Evolutionary conservation across 2,888 invertebrate species (phyloP).

Genomic region (Catocala nupta): DNA sequence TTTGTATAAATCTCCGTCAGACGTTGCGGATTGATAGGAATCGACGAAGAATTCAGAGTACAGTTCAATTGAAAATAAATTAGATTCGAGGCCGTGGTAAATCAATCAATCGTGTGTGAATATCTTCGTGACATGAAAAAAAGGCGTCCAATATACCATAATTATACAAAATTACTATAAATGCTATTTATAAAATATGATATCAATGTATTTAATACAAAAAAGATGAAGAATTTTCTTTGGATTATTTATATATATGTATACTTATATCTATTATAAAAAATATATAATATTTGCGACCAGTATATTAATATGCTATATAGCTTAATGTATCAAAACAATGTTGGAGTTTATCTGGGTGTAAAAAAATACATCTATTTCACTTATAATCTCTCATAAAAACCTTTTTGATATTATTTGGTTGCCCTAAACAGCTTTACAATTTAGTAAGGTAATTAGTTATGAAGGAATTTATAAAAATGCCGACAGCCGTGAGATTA

Average conservation of each 20-base stretch:
- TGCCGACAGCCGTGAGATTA: background rate
- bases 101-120: conserved; percentile 44
- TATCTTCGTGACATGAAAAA: background rate
- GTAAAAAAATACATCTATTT: background rate
- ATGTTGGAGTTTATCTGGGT: too few species aligned
- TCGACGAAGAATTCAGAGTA: conserved; percentile 38
- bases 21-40: conserved; percentile 26
- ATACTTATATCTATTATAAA: too few species aligned
- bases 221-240: too few species aligned
- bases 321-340: too few species aligned
- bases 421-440: background rate
- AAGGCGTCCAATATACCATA: too few species aligned
- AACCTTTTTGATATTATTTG: background rate
- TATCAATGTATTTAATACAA: too few species aligned
- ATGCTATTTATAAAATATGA: too few species aligned
- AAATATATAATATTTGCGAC: too few species aligned
- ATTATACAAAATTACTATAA: too few species aligned
- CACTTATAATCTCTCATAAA: background rate
- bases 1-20: conserved; percentile 28
- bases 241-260: too few species aligned
- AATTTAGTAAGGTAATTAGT: background rate
- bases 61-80: conserved; percentile 56
- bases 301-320: too few species aligned
- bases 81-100: conserved; percentile 43
- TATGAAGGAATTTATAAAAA: background rate